These are phyloP conservation scores for Tachysurus vachellii DNA, from an alignment of 2,113 vertebrate species.

Conservation along the genomic window DNA sequence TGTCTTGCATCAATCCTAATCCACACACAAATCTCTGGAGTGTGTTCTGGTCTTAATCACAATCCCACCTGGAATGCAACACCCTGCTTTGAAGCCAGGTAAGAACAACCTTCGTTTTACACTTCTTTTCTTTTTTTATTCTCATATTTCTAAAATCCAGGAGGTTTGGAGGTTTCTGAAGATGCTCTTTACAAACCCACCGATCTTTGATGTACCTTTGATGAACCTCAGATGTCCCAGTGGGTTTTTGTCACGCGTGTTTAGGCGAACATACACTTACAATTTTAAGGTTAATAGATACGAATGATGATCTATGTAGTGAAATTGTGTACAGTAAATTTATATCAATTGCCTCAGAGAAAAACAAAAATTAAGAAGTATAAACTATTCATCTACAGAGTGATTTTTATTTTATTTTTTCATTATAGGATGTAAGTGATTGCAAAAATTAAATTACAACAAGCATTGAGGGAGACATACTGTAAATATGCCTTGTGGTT, in stretches of 20 bases:
- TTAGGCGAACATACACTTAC: neutral
- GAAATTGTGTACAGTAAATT: neutral
- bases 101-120: constrained; percentile 43
- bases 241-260: neutral
- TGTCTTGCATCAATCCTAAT: constrained; percentile 56
- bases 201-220: too few species aligned
- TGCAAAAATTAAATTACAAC: neutral
- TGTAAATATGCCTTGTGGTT: neutral
- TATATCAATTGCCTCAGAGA: neutral
- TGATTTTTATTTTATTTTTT: neutral
- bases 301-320: neutral
- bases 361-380: neutral
- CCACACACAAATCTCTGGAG: constrained; percentile 51
- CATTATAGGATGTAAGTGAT: neutral
- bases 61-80: constrained; percentile 59
- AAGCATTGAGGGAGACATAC: neutral
- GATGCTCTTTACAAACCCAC: neutral
- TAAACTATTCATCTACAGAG: neutral
- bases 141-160: neutral
- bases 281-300: neutral
- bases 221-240: neutral
- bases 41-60: constrained; percentile 20
- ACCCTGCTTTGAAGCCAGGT: constrained; percentile 69
- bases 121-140: neutral
- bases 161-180: neutral